Base-by-base conservation (phyloP, 2,888 invertebrate species). In the Xestia ashworthii region DNA sequence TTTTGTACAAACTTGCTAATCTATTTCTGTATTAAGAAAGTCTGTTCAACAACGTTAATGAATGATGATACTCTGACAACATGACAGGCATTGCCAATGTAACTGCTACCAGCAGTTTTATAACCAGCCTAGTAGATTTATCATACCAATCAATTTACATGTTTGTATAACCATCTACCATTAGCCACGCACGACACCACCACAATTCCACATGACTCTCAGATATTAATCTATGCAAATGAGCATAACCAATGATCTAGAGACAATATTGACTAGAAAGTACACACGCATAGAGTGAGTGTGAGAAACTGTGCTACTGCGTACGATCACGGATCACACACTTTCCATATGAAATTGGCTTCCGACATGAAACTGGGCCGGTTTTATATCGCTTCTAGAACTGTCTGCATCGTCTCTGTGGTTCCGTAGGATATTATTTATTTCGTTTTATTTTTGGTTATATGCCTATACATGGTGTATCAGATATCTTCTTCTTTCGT, bases 301-400 rank as follows among this genome's bases (percentile, higher is more conserved):
- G 81, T 88, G 84, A 80, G 89, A 89, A 80, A 76, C 74, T 73
- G 64, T 77, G 82, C 71, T 62, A 38, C 32, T 38, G 9, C 60
- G 19, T 84, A 46, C 73, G 73, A 81, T 84, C 78, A 74, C 78
- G 78, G 68, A 83, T 88, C 84, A 87, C 84, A 84, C 83, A 90
- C 90, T 90, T 90, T 90, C 89, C 87, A 87, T 88, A 87, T 81
- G 84, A 82, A 86, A 90, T 85, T 87, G 77, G 81, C 78, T 88
- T 85, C 85, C 87, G 82, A 82, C 83, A 87, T 87, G 83, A 85
- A 86, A 83, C 81, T 73, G 80, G 81, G 80, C 44, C 60, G 75
- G 68, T 76, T 53, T 60, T 79, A 82, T 67, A 80, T 75, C 71
- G 38, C 73, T 78, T 74, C 58, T 71, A 71, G 69, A 48, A 72